These are phyloP conservation scores for Phymanthus crucifer DNA, from an alignment of 92 coral and sea anemone genomes.

Conservation along the genomic window DNA sequence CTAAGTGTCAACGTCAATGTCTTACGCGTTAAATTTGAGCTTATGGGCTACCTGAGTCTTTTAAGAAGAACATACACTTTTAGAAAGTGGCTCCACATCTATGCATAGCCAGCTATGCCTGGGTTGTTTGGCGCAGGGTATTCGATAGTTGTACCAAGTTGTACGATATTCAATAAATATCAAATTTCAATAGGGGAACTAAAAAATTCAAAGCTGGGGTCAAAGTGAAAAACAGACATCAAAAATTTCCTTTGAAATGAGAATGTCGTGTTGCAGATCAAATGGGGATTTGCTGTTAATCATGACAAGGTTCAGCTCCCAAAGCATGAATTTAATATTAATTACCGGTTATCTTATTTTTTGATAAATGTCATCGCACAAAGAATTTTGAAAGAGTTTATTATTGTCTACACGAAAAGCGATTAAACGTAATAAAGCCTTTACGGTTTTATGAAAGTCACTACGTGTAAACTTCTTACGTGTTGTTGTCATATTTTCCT, in stretches of 20 bases:
- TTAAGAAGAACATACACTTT: too few relatives aligned
- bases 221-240: not conserved
- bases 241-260: not conserved
- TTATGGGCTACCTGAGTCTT: too few relatives aligned
- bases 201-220: not conserved
- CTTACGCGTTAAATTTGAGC: too few relatives aligned
- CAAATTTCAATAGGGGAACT: not conserved
- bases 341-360: not conserved
- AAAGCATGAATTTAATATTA: not conserved
- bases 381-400: not conserved
- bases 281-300: not conserved
- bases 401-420: not conserved
- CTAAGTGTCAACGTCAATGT: too few relatives aligned
- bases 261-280: not conserved
- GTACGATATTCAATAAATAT: not conserved
- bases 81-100: not conserved
- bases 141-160: too few relatives aligned
- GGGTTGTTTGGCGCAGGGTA: too few relatives aligned
- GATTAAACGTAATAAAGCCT: not conserved
- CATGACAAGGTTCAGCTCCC: not conserved
- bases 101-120: too few relatives aligned
- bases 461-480: constrained; percentile 1
- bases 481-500: not conserved
- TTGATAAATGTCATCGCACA: not conserved
- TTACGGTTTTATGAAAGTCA: not conserved